These are phyloP conservation scores for Galbula dea DNA, from an alignment of 2,113 vertebrate species.

Conservation along the genomic window DNA sequence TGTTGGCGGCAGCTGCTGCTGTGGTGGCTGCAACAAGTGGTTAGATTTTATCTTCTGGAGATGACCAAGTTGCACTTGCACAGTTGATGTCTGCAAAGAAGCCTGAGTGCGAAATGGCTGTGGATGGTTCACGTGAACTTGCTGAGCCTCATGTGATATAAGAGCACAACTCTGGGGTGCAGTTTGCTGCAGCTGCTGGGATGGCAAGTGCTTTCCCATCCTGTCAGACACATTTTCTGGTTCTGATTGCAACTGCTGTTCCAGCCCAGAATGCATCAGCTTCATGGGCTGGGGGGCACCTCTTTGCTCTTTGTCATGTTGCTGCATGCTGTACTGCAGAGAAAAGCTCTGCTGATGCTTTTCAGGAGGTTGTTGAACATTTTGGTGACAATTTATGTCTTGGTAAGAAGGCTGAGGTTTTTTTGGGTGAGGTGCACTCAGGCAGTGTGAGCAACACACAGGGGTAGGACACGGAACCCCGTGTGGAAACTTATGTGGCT, in stretches of 20 bases:
- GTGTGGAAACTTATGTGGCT: slow-evolving; percentile 77
- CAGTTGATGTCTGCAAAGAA: slow-evolving; percentile 56
- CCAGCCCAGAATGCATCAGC: slow-evolving; percentile 55
- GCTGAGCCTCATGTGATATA: slow-evolving; percentile 36
- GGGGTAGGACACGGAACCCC: slow-evolving; percentile 74
- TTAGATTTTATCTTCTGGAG: slow-evolving; percentile 68
- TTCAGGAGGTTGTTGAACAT: slow-evolving; percentile 60
- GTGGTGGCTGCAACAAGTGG: slow-evolving; percentile 40
- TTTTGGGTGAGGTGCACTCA: slow-evolving; percentile 58
- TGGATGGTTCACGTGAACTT: slow-evolving; percentile 42
- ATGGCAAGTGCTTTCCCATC: slow-evolving; percentile 65
- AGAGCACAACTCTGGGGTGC: slow-evolving; percentile 55
- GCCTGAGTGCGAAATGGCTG: slow-evolving; percentile 39
- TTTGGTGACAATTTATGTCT: slow-evolving; percentile 19
- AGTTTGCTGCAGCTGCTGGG: slow-evolving; percentile 69
- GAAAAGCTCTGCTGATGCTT: slow-evolving; percentile 55
- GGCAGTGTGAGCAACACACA: slow-evolving; percentile 83
- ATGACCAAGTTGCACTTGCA: slow-evolving; percentile 71
- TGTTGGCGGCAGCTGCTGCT: slow-evolving; percentile 3
- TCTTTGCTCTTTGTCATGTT: slow-evolving; percentile 61
- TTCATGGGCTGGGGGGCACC: slow-evolving; percentile 51
- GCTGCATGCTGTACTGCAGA: slow-evolving; percentile 59
- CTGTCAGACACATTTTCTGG: background rate
- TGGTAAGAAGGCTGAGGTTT: slow-evolving; percentile 64
- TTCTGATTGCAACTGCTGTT: slow-evolving; percentile 33